Evolutionary conservation across 2,888 invertebrate genomes (phyloP), one percentile per base, ranked within the genome.

Genomic region (Brachynemurus nebulosus): DNA sequence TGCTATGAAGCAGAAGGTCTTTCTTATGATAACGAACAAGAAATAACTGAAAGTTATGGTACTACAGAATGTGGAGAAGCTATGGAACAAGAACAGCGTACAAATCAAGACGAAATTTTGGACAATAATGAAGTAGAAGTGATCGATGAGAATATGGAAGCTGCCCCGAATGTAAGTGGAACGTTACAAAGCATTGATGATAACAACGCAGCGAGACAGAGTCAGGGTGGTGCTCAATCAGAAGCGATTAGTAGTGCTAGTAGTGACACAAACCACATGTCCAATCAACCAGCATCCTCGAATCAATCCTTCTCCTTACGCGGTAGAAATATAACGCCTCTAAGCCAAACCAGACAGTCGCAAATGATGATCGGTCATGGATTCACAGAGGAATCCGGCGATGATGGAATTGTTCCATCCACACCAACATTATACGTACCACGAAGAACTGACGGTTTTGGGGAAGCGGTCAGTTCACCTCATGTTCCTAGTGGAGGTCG

Each of bases 381-480:
- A 23, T 71, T 71, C 47, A n/a, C n/a, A n/a, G 80, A 80, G 52
- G 74, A 74, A 34, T 20, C 34, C 3, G 42, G 42, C 9, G 83
- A 81, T 57, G 83, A 83, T 52, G 61, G 66, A 55, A 90, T 90
- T 52, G 90, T 92, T 23, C 91, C 92, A 12, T 85, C 89, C 46
- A 90, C 91, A 9, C 89, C 92, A 14, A 88, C 90, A 3, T 67
- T 91, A 19, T 86, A 82, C 58, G 80, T 85, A 36, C 86, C 89
- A 3, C 68, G 86, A 47, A 71, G 89, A 48, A 79, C 75, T 48
- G 90, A 91, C 61, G 89, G 88, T 43, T 89, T 89, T 66, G 86
- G 89, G 30, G 89, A 91, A 61, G 90, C 90, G 36, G 86, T 92
- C 27, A 90, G 90, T 60, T 92, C 92, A 0, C 92, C 92, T 4